phyloP scores from a whole-genome alignment of 2,113 vertebrate genomes.

The Parotia lawesii region DNA sequence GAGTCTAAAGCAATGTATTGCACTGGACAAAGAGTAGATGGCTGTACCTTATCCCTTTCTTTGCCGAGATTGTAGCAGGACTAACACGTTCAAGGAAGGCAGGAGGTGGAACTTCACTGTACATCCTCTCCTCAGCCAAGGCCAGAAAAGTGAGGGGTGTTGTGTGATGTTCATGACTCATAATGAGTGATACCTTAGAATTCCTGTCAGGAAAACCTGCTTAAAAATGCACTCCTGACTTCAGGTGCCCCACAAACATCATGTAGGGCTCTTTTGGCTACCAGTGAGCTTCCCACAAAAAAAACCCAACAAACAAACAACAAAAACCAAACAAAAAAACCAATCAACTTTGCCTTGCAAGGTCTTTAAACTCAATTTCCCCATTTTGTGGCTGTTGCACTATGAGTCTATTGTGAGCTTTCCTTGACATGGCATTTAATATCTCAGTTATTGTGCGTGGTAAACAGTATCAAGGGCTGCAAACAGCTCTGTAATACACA shows the following conservation, averaged over 20 bases:
- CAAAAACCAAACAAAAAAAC: neutral
- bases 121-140: neutral
- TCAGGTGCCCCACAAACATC: neutral
- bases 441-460: neutral
- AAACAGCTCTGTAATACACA: neutral
- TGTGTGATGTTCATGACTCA: neutral
- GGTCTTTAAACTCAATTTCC: neutral
- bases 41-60: neutral
- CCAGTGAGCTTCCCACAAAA: neutral
- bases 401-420: neutral
- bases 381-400: neutral
- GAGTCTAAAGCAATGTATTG: neutral
- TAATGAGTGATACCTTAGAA: neutral
- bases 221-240: neutral
- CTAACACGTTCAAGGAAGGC: accelerated
- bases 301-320: neutral
- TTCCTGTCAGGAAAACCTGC: neutral
- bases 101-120: neutral
- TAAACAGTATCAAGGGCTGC: neutral
- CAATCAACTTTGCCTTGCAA: neutral
- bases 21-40: neutral
- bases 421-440: neutral
- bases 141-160: neutral
- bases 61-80: neutral
- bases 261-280: neutral